Evolutionary conservation across 2,888 invertebrate genomes (phyloP), one percentile per base, ranked within the genome.

Genomic region (Belgica antarctica): DNA sequence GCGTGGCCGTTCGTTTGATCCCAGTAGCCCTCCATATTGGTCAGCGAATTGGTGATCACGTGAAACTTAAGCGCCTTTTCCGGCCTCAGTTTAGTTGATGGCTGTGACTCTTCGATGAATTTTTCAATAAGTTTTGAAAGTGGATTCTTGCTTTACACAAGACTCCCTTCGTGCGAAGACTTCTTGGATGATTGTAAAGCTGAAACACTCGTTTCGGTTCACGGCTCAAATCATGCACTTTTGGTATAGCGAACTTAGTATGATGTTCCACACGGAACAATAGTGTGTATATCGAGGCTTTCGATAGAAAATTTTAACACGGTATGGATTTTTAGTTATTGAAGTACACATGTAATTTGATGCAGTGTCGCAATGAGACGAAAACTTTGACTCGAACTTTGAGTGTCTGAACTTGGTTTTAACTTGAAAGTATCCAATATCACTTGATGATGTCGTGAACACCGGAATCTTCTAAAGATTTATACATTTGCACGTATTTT

Each of bases 1-100:
- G 78, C 77, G 76, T 80, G 79, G 74, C 79, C 80, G 73, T 79
- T 80, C 71, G 70, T 31, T 15, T 78, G 74, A 73, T 80, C 80
- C 80, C 80, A 78, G 74, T 78, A 80, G 72, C 78, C 78, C 73
- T 80, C 80, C 80, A 80, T 72, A 7, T 57, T 63, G 25, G 36
- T 24, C 19, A 68, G 31, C 68, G 57, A 52, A 7, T 57, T 63
- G 25, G 36, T 24, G 22, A 68, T 57, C 68, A 68, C 68, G 68
- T 68, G 68, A 52, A 68, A 52, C 47, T 68, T 68, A 4, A 47
- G 28, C 24, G 66, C 24, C 28, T 66, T 66, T 52, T 68, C 57
- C 25, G 52, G 68, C 68, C 57, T 68, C 68, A 68, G 68, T 52
- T 52, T 68, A 0, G 22, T 8, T 19, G 62, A 31, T 62, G 31